Base-by-base conservation (phyloP, 2,113 vertebrate species). In the Mixornis gularis region DNA sequence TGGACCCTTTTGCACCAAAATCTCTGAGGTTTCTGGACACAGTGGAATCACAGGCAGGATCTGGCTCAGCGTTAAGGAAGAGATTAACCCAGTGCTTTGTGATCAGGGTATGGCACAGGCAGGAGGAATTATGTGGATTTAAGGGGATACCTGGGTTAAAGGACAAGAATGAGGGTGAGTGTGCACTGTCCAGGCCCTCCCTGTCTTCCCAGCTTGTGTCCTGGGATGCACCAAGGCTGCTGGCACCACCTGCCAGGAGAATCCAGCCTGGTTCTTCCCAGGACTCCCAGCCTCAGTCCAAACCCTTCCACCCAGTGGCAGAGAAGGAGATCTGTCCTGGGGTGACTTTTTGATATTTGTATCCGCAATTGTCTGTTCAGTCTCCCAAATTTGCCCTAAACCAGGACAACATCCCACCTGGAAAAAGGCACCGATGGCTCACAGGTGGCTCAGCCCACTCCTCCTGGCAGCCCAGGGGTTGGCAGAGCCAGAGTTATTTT, bases 231-330 rank as follows among this genome's bases (percentile, higher is more conserved):
- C 26, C 0, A 1, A 21, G 26, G 25, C 19, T 78, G 25, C 41
- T 2, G 0, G 0, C 0, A 5, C 9, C 3, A 1, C 53, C 4
- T 1, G 4, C 12, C 7, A 0, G 32, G 62, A 66, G 49, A 71
- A 48, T 71, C 25, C 65, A n/a, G 41, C 60, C 36, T 40, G 30
- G 30, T 2, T 46, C 22, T 84, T 70, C 32, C 52, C 40, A 25
- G 44, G 19, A 6, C 34, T 49, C 34, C 4, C 1, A 4, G 41
- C 43, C 79, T 69, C 48, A 32, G 13, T 32, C 52, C 80, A 53
- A 72, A 12, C 24, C 14, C 0, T 1, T 2, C n/a, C 26, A 15
- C 26, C 25, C 40, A 3, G 3, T 3, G 2, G 43, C 40, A 5
- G 34, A 30, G 36, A 0, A 5, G 52, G 27, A 93, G 40, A 30